These are phyloP conservation scores for Aurelia coerulea DNA, from an alignment of 30 jellyfish, hydroid and myxozoan genomes.

Conservation along the genomic window DNA sequence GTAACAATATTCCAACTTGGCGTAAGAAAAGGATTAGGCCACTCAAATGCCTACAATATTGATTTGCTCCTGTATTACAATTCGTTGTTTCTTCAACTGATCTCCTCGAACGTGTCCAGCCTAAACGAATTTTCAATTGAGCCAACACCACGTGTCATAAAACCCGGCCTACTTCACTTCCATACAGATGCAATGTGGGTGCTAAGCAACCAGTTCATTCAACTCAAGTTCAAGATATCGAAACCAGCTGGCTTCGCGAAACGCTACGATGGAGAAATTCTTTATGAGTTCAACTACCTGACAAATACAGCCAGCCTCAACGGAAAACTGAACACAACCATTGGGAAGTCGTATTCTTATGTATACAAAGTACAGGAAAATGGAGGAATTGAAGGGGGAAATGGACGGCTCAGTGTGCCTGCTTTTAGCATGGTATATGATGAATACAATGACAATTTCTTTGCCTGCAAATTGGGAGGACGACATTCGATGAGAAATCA, in stretches of 20 bases:
- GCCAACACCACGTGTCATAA: conserved; percentile 1
- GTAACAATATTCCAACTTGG: no score
- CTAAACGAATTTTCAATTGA: neutral
- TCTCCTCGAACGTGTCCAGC: neutral
- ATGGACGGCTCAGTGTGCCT: neutral
- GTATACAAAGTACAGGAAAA: conserved; percentile 8
- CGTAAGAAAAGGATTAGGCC: no score
- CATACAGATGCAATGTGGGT: conserved; percentile 21
- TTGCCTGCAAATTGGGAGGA: conserved; percentile 1
- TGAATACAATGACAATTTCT: conserved; percentile 21
- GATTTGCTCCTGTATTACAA: conserved; percentile 35
- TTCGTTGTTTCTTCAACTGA: conserved; percentile 14
- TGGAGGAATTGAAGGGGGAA: neutral
- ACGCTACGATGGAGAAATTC: conserved; percentile 1
- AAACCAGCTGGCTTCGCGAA: neutral
- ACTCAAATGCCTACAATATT: conserved; percentile 48
- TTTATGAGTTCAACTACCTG: conserved; percentile 9
- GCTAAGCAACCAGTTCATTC: conserved; percentile 1
- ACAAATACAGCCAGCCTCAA: conserved; percentile 5
- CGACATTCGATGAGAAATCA: neutral
- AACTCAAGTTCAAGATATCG: conserved; percentile 6
- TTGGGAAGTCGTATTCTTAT: neutral
- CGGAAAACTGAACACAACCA: neutral
- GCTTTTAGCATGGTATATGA: conserved; percentile 39
- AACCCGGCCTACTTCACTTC: conserved; percentile 1